Percentiles rank a stretch among this genome's conserved stretches.
Evolutionary conservation across 2,888 invertebrate genomes (phyloP).

Genomic region (Caradrina kadenii): DNA sequence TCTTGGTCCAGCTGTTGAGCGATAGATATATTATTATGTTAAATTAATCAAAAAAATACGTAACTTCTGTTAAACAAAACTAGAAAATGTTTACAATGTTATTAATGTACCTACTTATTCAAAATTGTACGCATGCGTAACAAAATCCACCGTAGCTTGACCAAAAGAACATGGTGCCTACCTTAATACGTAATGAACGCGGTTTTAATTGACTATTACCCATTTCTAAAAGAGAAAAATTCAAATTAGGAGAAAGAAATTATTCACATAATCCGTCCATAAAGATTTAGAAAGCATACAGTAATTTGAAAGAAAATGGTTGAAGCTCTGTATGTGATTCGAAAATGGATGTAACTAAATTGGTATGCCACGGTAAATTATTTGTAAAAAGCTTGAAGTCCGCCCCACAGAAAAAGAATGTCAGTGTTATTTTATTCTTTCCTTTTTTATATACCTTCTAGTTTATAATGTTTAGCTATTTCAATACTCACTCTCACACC

Average conservation of each 20-base stretch:
- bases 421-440: neutral
- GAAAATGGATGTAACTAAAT: conserved; percentile 25
- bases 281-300: conserved; percentile 58
- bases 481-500: no score
- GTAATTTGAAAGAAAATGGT: conserved; percentile 14
- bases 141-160: neutral
- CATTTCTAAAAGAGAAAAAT: conserved; percentile 34
- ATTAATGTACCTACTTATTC: neutral
- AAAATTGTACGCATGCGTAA: neutral
- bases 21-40: no score
- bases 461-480: no score
- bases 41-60: neutral
- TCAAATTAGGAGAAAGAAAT: conserved; percentile 53
- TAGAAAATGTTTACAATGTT: neutral
- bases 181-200: conserved; percentile 21
- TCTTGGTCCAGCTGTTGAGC: no score
- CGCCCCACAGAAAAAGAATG: neutral
- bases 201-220: conserved; percentile 31
- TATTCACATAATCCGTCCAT: conserved; percentile 28
- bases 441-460: neutral
- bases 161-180: conserved; percentile 6
- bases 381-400: neutral
- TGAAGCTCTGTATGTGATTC: conserved; percentile 9
- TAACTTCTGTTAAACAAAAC: neutral
- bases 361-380: neutral